Evolutionary conservation across 2,888 invertebrate genomes (phyloP).

Genomic region (Platynereis dumerilii): DNA sequence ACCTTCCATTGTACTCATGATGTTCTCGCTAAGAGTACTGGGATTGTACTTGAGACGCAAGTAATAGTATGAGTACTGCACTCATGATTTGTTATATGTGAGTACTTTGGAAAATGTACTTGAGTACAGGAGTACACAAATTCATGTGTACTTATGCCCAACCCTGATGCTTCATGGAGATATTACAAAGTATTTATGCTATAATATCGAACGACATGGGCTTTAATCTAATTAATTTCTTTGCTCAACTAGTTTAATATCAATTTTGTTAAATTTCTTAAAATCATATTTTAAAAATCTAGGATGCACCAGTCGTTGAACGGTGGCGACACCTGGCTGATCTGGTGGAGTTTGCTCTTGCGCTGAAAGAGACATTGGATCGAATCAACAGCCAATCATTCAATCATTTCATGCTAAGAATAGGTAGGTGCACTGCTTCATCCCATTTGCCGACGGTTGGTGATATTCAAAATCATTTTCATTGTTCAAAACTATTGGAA

Average conservation of each 20-base stretch:
- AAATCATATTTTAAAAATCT: background rate
- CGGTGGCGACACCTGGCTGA: conserved; percentile 76
- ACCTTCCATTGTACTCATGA: too few relatives aligned
- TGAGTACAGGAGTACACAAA: too few relatives aligned
- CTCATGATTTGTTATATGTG: too few relatives aligned
- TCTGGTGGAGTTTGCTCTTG: conserved; percentile 84
- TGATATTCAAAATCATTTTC: too few relatives aligned
- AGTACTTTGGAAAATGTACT: too few relatives aligned
- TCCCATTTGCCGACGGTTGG: too few relatives aligned
- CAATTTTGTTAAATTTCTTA: background rate
- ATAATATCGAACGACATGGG: background rate
- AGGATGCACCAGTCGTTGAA: conserved; percentile 53
- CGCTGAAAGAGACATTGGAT: conserved; percentile 81
- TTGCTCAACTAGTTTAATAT: background rate
- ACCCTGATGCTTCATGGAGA: background rate
- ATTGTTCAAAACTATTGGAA: too few relatives aligned
- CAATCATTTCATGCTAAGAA: conserved; percentile 87
- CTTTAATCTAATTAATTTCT: background rate
- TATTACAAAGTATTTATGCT: background rate
- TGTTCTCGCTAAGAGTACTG: too few relatives aligned
- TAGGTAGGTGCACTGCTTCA: too few relatives aligned
- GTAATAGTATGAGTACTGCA: too few relatives aligned
- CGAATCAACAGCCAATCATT: conserved; percentile 90
- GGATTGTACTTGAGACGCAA: too few relatives aligned
- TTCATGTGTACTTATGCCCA: too few relatives aligned